Percentiles rank a stretch among this genome's conserved stretches.
Conservation (phyloP, 2,888 invertebrate genomes). For the Eurytoma adleriae region DNA sequence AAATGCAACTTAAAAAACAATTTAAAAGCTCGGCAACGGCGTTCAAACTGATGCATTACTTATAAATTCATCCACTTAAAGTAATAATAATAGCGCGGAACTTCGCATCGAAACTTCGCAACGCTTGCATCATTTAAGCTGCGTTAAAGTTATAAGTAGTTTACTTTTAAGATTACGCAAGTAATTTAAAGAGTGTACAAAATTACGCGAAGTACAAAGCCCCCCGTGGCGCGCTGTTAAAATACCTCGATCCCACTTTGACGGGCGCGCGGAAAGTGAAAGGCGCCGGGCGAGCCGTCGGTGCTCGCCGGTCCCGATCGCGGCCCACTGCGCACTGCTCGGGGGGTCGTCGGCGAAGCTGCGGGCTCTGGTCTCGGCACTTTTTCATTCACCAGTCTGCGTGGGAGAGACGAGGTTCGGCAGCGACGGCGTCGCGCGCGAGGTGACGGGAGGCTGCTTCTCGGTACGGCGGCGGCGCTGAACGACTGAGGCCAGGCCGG, state of each 20-base stretch:
- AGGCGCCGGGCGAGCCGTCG: not conserved
- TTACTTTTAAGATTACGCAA: too few relatives aligned
- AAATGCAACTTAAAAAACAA: too few relatives aligned
- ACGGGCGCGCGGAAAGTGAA: not conserved
- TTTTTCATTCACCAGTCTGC: conserved; percentile 1
- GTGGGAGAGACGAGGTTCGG: not conserved
- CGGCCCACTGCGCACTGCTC: not conserved
- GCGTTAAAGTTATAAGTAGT: too few relatives aligned
- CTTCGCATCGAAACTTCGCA: too few relatives aligned
- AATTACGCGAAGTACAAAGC: too few relatives aligned
- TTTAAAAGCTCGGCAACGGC: too few relatives aligned
- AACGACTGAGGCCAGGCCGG: conserved; percentile 40
- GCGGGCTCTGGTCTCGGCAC: not conserved
- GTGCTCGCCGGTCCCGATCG: not conserved
- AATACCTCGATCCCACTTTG: not conserved
- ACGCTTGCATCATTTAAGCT: too few relatives aligned
- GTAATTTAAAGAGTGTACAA: too few relatives aligned
- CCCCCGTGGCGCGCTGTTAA: not conserved
- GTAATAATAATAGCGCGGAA: too few relatives aligned
- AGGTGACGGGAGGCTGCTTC: conserved; percentile 18
- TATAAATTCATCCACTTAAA: too few relatives aligned
- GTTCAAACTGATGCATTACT: too few relatives aligned
- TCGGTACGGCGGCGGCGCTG: conserved; percentile 43
- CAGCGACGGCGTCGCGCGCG: conserved; percentile 1
- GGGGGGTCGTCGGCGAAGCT: not conserved